Evolutionary conservation across 1,140 invertebrate species (phyloP), one percentile per base, ranked within the genome.

Genomic region (Acyrthosiphon pisum): DNA sequence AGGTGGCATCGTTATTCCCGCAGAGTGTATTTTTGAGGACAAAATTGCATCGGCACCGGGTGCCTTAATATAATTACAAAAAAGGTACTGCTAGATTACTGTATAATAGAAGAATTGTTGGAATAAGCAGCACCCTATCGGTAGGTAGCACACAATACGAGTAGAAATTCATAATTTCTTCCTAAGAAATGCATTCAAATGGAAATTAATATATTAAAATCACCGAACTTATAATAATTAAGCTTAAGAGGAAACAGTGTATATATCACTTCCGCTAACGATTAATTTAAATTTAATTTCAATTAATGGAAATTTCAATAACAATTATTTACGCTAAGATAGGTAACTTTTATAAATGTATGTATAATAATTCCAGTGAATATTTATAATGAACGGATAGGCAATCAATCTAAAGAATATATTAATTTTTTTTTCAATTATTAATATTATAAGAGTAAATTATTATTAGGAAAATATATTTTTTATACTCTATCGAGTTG

Each of bases 241-340:
- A 48, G 30, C 14, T 89, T 89, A 37, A 53, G 1, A 23, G n/a
- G n/a, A 53, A 53, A 23, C 48, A 23, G 20, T 23, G 26, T 7
- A 30, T n/a, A 30, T 2, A 44, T 86, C 23, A 86, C 37, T 41
- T n/a, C 84, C 6, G 26, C 48, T n/a, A 1, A n/a, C 4, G 44
- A n/a, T 89, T 50, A 53, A 89, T 89, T 89, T 89, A 8, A 53
- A 89, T 53, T 89, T 37, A 89, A 89, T 89, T 88, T 53, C 23
- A 8, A 20, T 26, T 7, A 53, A 50, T 53, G 48, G 20, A 35
- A 37, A 53, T 53, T 50, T 35, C 20, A n/a, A 53, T 35, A 26
- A 48, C 44, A 46, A 46, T 37, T n/a, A 87, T 87, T 87, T 2
- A 76, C 44, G 14, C 23, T 20, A 30, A 44, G 30, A 48, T 37